A percentile compares a stretch with the other conserved stretches of the same genome.
These are phyloP conservation scores for Cairina moschata DNA, from an alignment of 2,113 vertebrate species.

Conservation along the genomic window DNA sequence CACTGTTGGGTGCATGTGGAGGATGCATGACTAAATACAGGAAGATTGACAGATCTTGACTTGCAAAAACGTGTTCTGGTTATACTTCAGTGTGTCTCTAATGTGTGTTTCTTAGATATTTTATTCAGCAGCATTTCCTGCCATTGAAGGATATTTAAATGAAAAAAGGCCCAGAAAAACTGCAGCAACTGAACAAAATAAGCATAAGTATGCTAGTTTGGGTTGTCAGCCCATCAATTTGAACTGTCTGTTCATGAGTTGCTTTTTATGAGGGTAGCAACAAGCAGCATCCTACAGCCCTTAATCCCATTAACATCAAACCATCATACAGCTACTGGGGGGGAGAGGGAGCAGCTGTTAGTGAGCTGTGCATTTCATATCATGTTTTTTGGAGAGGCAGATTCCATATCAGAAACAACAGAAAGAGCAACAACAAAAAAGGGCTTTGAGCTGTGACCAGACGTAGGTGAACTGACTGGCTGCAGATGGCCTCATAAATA, in stretches of 20 bases:
- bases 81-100: neutral
- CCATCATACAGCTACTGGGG: neutral
- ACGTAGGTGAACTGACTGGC: neutral
- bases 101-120: neutral
- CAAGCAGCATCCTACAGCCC: neutral
- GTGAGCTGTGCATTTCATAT: neutral
- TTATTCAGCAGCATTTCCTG: constrained; percentile 8
- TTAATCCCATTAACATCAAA: constrained; percentile 16
- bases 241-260: neutral
- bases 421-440: neutral
- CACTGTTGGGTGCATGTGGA: neutral
- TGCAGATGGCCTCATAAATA: constrained; percentile 37
- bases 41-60: neutral
- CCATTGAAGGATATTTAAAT: constrained; percentile 13
- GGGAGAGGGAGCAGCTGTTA: neutral
- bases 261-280: neutral
- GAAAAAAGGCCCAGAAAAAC: neutral
- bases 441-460: neutral
- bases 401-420: neutral
- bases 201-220: neutral
- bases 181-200: neutral
- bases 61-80: neutral
- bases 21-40: neutral
- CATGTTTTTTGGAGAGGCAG: neutral
- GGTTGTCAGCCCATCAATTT: neutral